Evolutionary conservation across 2,113 vertebrate genomes (phyloP).

Genomic region (Rhea americana): DNA sequence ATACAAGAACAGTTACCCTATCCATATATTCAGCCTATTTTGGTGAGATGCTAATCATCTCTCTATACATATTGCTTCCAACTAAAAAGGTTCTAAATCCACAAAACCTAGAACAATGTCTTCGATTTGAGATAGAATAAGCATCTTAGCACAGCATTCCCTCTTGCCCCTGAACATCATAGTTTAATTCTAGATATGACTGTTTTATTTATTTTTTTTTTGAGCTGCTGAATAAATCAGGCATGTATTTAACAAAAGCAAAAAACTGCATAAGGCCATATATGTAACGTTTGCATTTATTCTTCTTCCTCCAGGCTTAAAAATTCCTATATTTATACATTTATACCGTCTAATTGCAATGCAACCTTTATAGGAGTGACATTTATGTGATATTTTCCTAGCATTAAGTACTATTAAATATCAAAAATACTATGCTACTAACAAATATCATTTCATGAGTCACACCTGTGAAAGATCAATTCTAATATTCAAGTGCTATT

Average conservation of each 20-base stretch:
- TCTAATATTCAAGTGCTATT: neutral
- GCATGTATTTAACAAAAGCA: neutral
- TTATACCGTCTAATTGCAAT: too few species aligned
- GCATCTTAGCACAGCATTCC: fast-evolving
- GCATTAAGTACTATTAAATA: neutral
- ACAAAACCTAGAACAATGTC: neutral
- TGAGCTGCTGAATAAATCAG: neutral
- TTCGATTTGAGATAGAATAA: neutral
- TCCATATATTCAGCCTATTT: neutral
- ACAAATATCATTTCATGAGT: neutral
- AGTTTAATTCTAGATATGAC: fast-evolving
- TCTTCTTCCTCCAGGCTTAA: too few species aligned
- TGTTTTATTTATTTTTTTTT: neutral
- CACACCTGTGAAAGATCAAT: neutral
- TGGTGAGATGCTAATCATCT: neutral
- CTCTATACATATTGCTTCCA: fast-evolving
- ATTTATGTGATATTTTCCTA: neutral
- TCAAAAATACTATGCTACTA: too few species aligned
- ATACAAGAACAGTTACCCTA: neutral
- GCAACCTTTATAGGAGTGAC: too few species aligned
- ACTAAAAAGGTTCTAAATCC: neutral
- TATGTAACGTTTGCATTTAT: too few species aligned
- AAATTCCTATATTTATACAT: too few species aligned
- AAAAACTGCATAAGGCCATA: too few species aligned
- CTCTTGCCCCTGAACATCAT: fast-evolving